Base-by-base conservation (phyloP, 2,113 vertebrate genomes). In the Labeo catla region DNA sequence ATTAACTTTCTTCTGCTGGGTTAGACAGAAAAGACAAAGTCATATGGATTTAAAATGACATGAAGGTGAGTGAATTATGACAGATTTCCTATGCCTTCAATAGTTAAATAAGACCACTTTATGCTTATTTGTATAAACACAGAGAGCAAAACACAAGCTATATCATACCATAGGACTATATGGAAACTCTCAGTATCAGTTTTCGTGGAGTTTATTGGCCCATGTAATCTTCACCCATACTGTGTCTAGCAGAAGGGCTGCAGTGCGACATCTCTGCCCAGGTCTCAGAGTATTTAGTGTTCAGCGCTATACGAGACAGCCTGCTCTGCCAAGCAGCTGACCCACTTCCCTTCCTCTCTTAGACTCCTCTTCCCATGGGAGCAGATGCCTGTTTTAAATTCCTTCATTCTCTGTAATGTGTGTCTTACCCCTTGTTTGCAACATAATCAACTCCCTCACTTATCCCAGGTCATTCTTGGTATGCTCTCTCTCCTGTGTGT, bases 181-280 rank as follows among this genome's bases (percentile, higher is more conserved):
- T 70, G 15, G 6, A 70, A 43, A 9, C 36, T 68, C 65, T 72
- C 36, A 21, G 36, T 86, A 86, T 87, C 63, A 79, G 39, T 39
- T 39, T 39, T 39, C 3, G 39, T 81, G 89, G 86, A 79, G 88
- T 83, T 90, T 88, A 91, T 90, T 91, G 91, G 85, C 87, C 89
- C 88, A 86, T 88, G 86, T 91, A 90, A 91, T 92, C 88, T 86
- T 88, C 90, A 87, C 39, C 83, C 82, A 81, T 88, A 87, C 88
- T 85, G 82, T 90, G 85, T 89, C 76, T 85, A 89, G 88, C 88
- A 66, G 83, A 47, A 89, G 88, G 84, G 57, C 86, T 86, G 78
- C 81, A 45, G 85, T 63, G 63, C 77, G 81, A 78, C 87, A 89
- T 86, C 89, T 86, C 83, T 72, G 88, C 89, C 76, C 68, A 45